Percentiles rank a stretch among this genome's conserved stretches.
These are phyloP conservation scores for Pagetopsis macropterus DNA, from an alignment of 2,797 vertebrate species.

Conservation along the genomic window DNA sequence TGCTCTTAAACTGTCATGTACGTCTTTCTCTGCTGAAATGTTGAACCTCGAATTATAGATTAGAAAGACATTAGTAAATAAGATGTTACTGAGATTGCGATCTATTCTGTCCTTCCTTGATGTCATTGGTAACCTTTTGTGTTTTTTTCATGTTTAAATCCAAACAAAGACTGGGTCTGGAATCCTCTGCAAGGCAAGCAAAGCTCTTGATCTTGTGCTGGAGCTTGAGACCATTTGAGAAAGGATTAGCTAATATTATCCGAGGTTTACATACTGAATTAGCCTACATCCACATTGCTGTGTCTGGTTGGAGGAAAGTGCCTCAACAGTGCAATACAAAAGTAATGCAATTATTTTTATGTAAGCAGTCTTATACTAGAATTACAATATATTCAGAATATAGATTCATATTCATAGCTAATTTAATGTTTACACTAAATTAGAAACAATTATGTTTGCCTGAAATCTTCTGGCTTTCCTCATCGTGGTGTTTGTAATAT, in stretches of 20 bases:
- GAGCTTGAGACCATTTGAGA: slow-evolving; percentile 66
- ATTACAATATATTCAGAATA: background rate
- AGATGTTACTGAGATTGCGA: background rate
- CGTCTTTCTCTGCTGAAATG: background rate
- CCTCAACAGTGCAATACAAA: background rate
- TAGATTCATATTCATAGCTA: background rate
- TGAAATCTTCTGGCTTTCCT: background rate
- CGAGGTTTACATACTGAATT: slow-evolving; percentile 60
- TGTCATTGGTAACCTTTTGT: background rate
- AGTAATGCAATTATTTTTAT: background rate
- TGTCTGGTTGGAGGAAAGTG: background rate
- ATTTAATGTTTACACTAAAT: background rate
- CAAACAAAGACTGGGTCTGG: slow-evolving; percentile 13
- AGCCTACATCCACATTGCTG: slow-evolving; percentile 43
- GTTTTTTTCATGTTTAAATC: background rate
- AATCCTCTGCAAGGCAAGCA: slow-evolving; percentile 26
- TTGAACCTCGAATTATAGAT: background rate
- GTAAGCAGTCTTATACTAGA: background rate
- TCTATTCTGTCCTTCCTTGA: background rate
- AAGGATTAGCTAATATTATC: slow-evolving; percentile 78
- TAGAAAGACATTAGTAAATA: background rate
- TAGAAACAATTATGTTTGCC: background rate
- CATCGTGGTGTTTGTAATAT: slow-evolving; percentile 10
- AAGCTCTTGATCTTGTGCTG: slow-evolving; percentile 53
- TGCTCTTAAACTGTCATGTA: background rate